Percentiles rank a stretch among this genome's conserved stretches.
Evolutionary conservation across 2,888 invertebrate species (phyloP).

Genomic region (Petrolisthes cinctipes): DNA sequence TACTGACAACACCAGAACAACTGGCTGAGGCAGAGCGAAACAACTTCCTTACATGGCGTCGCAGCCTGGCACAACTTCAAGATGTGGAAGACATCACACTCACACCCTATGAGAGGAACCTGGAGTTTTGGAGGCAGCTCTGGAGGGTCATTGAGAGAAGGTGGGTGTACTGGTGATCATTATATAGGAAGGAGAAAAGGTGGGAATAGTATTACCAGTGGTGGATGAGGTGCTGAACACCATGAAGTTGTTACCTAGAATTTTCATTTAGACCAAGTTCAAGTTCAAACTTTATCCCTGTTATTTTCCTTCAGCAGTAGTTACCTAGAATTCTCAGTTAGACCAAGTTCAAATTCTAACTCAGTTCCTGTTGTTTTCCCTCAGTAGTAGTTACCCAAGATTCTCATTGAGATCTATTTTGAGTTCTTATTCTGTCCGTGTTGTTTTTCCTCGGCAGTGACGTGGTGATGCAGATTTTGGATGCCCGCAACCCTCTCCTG

Average conservation of each 20-base stretch:
- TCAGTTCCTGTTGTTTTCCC: neutral
- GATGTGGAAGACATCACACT: conserved; percentile 84
- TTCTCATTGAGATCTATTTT: neutral
- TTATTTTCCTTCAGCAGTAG: neutral
- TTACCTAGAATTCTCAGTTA: no score
- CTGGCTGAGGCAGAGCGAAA: conserved; percentile 84
- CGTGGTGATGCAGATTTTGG: conserved; percentile 92
- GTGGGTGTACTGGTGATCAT: conserved; percentile 61
- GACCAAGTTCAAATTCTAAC: no score
- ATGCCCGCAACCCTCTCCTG: conserved; percentile 94
- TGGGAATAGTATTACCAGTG: neutral
- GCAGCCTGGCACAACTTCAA: conserved; percentile 82
- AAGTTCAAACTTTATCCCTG: no score
- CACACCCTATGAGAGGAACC: conserved; percentile 97
- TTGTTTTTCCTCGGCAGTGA: conserved; percentile 75
- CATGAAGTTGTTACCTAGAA: neutral
- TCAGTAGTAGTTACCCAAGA: neutral
- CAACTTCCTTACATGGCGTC: conserved; percentile 90
- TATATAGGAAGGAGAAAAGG: neutral
- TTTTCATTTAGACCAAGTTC: neutral
- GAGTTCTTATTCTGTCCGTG: neutral
- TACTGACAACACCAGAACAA: conserved; percentile 77
- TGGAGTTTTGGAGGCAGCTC: conserved; percentile 97
- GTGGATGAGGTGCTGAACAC: no score
- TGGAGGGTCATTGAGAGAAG: conserved; percentile 97